Conservation (phyloP, 2,888 invertebrate species). For the Drosophila nr. perissopoda region DNA sequence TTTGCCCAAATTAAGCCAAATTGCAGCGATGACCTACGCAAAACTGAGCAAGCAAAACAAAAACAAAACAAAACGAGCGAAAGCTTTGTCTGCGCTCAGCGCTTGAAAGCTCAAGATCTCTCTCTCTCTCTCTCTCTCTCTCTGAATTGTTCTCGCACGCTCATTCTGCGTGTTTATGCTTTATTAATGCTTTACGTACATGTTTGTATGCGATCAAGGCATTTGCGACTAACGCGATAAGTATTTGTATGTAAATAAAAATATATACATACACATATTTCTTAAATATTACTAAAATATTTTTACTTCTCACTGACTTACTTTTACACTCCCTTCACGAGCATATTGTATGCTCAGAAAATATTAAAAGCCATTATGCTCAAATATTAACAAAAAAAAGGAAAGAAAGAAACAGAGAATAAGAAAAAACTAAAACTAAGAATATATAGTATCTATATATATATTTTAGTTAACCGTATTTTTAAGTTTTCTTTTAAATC, state of each 20-base stretch:
- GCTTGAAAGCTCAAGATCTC: not conserved
- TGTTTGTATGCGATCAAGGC: not conserved
- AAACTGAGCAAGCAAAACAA: slow-evolving; percentile 8
- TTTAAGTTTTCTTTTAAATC: not conserved
- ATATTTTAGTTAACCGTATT: not conserved
- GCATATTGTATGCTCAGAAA: not conserved
- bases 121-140: not conserved
- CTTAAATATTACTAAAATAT: not conserved
- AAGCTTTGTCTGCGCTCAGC: slow-evolving; percentile 13
- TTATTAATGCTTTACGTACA: not conserved
- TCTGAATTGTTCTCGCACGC: not conserved
- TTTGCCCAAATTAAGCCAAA: not conserved
- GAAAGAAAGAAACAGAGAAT: not conserved
- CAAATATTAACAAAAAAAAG: not conserved
- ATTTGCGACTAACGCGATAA: not conserved
- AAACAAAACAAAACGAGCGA: not conserved
- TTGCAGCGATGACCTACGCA: not conserved
- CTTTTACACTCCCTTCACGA: not conserved
- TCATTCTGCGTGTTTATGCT: not conserved
- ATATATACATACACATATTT: not conserved
- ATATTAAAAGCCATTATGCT: not conserved
- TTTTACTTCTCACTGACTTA: not conserved
- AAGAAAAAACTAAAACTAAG: not conserved
- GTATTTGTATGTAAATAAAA: not conserved
- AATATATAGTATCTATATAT: not conserved